Evolutionary conservation across 2,888 invertebrate species (phyloP).

Genomic region (Drosophila rubida): DNA sequence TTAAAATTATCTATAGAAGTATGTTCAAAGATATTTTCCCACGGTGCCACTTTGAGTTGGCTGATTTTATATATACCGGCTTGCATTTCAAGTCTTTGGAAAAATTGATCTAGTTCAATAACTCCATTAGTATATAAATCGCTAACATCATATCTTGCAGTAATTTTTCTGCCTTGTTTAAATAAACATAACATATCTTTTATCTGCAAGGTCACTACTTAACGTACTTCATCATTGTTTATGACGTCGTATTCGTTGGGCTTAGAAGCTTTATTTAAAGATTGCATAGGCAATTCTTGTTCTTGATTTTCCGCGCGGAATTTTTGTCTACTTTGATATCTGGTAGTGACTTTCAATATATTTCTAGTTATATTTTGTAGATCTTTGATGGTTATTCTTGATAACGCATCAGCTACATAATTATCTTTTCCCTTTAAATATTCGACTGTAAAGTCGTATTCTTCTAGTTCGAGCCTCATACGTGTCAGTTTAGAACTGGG

Average conservation of each 20-base stretch:
- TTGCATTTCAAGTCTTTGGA: slow-evolving; percentile 3
- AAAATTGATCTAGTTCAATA: slow-evolving; percentile 1
- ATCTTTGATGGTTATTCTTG: neutral
- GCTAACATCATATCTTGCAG: slow-evolving; percentile 8
- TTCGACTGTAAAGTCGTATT: neutral
- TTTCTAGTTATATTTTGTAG: neutral
- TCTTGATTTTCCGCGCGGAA: neutral
- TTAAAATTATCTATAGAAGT: neutral
- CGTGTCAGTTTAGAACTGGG: neutral
- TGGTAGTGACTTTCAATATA: neutral
- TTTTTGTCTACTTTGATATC: slow-evolving; percentile 4
- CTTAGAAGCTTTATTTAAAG: neutral
- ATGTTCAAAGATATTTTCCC: slow-evolving; percentile 9
- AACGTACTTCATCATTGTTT: neutral
- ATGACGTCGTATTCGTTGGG: slow-evolving; percentile 2
- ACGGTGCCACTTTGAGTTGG: slow-evolving; percentile 1
- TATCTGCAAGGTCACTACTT: neutral
- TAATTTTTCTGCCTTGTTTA: neutral
- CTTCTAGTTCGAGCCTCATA: neutral
- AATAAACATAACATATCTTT: neutral
- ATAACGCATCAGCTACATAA: neutral
- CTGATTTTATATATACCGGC: slow-evolving; percentile 7
- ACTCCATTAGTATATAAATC: slow-evolving; percentile 17
- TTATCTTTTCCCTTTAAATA: slow-evolving; percentile 11
- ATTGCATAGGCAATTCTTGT: neutral